phyloP scores from a whole-genome alignment of 2,888 invertebrate genomes.

The Acanthosoma haemorrhoidale region DNA sequence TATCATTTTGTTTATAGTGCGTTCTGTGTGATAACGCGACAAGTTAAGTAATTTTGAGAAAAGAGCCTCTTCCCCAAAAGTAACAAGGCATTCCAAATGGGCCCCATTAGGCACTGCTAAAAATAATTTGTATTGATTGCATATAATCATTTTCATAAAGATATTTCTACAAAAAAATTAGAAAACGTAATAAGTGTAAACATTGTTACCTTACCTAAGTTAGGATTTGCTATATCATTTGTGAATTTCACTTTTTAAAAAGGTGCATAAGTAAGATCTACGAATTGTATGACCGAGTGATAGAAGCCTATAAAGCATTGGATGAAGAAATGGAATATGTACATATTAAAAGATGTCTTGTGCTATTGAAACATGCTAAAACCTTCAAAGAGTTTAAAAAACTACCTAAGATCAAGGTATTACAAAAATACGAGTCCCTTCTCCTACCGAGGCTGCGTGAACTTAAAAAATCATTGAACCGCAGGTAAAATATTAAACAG shows the following conservation, averaged over 20 bases:
- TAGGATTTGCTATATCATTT: no score
- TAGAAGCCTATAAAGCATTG: background rate
- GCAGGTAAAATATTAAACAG: background rate
- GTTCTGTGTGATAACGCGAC: no score
- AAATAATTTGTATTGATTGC: no score
- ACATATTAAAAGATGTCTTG: background rate
- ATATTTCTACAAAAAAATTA: no score
- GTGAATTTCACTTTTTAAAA: background rate
- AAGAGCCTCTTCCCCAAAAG: no score
- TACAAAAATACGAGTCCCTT: slow-evolving; percentile 1
- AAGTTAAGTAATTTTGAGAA: no score
- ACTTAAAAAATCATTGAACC: background rate
- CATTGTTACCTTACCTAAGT: no score
- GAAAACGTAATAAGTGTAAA: no score
- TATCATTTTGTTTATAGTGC: no score
- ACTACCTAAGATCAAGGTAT: background rate
- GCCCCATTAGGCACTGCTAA: no score
- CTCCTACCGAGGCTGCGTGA: background rate
- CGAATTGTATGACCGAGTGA: background rate
- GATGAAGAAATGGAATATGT: background rate
- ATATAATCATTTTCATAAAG: no score
- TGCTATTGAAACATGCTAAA: background rate
- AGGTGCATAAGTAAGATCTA: slow-evolving; percentile 8
- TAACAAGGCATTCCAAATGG: no score
- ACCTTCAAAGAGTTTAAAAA: slow-evolving; percentile 4